Evolutionary conservation across 2,113 vertebrate species (phyloP), one percentile per base, ranked within the genome.

Genomic region (Lipophrys pholis): DNA sequence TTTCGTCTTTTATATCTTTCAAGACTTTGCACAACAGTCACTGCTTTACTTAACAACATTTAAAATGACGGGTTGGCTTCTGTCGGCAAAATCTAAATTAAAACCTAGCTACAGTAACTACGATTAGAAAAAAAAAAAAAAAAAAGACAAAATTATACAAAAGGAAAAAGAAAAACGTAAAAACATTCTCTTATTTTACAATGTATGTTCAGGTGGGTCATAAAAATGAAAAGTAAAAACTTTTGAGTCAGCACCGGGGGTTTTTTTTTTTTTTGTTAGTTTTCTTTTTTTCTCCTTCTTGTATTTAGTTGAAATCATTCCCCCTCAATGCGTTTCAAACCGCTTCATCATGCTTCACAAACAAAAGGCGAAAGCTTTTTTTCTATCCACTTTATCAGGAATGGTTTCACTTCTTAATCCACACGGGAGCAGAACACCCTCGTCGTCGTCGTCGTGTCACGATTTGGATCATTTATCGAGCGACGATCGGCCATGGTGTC

Each of bases 11-110:
- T 85, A 76, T 63, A 87, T 55, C 83, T 84, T 83, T 86, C 79
- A 80, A 80, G 71, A 88, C 83, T 87, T 86, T 81, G 89, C 87
- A 93, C 90, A 87, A 91, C 76, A 89, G 81, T 88, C 82, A 87
- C 89, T 88, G 92, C 89, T 88, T 93, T 82, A 92, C 91, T 30
- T 92, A 91, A 86, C 78, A 82, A 93, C 91, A 91, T 90, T 94
- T 90, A 90, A 92, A 92, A 93, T 82, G 84, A 89, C 58, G 68
- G 56, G 70, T 90, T 82, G 84, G 76, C 89, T 82, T 89, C 81
- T 75, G 85, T 85, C 70, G 36, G 89, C 84, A 89, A 89, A 92
- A 71, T 69, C 60, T 63, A 87, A 89, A 91, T 59, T 64, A 76
- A 81, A 69, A 83, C 78, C 86, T 73, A 83, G 82, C 69, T 87